Evolutionary conservation across 2,797 vertebrate genomes (phyloP).

Genomic region (Amazona ochrocephala): DNA sequence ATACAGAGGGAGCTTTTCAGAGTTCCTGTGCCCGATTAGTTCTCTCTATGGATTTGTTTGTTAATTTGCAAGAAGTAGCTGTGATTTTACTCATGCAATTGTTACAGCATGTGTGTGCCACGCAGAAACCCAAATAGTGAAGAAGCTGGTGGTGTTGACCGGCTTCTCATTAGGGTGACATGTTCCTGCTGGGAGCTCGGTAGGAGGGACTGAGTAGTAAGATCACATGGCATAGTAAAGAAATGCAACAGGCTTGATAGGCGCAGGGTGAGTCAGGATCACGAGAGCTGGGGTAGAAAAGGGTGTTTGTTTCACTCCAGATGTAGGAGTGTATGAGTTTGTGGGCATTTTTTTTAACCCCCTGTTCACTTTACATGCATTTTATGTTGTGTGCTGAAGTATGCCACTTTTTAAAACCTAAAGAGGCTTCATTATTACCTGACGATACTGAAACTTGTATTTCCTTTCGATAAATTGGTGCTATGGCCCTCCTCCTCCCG

Average conservation of each 20-base stretch:
- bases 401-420: background rate
- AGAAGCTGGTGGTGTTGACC: background rate
- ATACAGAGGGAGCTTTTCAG: background rate
- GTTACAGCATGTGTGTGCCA: background rate
- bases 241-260: background rate
- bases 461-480: background rate
- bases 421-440: background rate
- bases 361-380: background rate
- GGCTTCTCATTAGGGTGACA: background rate
- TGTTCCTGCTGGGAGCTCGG: background rate
- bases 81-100: background rate
- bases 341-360: background rate
- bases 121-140: background rate
- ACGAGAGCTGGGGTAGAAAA: background rate
- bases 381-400: background rate
- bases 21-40: background rate
- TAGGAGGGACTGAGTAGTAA: background rate
- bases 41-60: background rate
- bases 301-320: background rate
- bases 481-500: background rate
- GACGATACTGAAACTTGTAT: background rate
- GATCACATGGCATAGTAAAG: background rate
- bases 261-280: conserved; percentile 9
- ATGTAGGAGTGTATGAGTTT: background rate
- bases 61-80: background rate